These are phyloP conservation scores for Riparia riparia DNA, from an alignment of 2,113 vertebrate genomes.

Conservation along the genomic window DNA sequence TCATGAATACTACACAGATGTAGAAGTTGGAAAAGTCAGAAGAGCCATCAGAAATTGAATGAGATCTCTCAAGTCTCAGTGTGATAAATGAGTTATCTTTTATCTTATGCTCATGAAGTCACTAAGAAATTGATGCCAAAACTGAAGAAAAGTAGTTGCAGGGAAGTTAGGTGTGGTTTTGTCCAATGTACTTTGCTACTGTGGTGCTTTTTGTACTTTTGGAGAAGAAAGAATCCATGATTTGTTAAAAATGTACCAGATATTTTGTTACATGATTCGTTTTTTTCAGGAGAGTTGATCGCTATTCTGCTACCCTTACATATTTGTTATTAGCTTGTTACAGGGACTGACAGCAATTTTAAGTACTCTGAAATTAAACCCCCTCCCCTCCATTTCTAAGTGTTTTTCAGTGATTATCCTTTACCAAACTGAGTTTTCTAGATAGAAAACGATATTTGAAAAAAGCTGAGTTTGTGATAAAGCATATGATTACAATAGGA, in stretches of 20 bases:
- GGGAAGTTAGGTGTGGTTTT: neutral
- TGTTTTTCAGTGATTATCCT: slow-evolving; percentile 24
- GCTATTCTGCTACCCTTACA: neutral
- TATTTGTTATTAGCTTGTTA: neutral
- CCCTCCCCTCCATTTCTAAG: neutral
- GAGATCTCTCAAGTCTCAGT: neutral
- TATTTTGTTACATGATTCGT: neutral
- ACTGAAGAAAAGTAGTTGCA: neutral
- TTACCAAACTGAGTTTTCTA: slow-evolving; percentile 17
- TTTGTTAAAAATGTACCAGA: neutral
- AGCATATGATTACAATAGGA: slow-evolving; percentile 61
- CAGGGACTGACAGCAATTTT: neutral
- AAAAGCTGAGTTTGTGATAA: slow-evolving; percentile 29
- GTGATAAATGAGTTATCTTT: neutral
- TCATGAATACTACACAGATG: neutral
- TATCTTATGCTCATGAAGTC: neutral
- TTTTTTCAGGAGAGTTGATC: neutral
- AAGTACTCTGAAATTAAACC: neutral
- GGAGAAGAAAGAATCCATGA: neutral
- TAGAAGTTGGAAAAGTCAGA: no score
- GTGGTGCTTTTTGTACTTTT: neutral
- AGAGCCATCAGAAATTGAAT: neutral
- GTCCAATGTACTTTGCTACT: neutral
- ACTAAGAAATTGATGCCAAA: neutral
- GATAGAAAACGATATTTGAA: slow-evolving; percentile 18